Conservation (phyloP, 2,113 vertebrate species). For the Cathartes aura region DNA sequence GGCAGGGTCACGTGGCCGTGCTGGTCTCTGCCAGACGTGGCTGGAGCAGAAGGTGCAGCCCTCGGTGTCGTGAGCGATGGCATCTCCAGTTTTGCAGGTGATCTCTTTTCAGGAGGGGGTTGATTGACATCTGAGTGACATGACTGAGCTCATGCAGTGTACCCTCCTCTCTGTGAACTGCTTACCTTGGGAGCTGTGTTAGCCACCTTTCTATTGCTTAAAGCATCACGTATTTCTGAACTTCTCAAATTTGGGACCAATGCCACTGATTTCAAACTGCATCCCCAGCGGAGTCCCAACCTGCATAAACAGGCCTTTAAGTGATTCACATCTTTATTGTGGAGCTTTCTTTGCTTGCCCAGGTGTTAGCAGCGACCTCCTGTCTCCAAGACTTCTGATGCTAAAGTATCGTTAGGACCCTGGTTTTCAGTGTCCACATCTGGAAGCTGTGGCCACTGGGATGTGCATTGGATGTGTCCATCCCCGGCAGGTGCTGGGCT, state of each 20-base stretch:
- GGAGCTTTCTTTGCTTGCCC: neutral
- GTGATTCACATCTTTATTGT: neutral
- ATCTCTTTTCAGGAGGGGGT: no score
- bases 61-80: neutral
- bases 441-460: neutral
- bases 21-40: neutral
- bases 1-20: rapidly evolving
- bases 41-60: neutral
- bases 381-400: neutral
- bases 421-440: rapidly evolving
- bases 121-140: neutral
- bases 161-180: neutral
- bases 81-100: no score
- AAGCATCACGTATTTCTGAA: rapidly evolving
- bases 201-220: neutral
- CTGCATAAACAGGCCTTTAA: neutral
- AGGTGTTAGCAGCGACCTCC: neutral
- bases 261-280: rapidly evolving
- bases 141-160: rapidly evolving
- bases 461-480: rapidly evolving
- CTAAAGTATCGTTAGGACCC: rapidly evolving
- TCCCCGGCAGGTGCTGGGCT: neutral
- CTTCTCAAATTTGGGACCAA: no score
- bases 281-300: neutral
- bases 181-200: neutral